Evolutionary conservation across 2,113 vertebrate genomes (phyloP).

Genomic region (Oncorhynchus clarkii): DNA sequence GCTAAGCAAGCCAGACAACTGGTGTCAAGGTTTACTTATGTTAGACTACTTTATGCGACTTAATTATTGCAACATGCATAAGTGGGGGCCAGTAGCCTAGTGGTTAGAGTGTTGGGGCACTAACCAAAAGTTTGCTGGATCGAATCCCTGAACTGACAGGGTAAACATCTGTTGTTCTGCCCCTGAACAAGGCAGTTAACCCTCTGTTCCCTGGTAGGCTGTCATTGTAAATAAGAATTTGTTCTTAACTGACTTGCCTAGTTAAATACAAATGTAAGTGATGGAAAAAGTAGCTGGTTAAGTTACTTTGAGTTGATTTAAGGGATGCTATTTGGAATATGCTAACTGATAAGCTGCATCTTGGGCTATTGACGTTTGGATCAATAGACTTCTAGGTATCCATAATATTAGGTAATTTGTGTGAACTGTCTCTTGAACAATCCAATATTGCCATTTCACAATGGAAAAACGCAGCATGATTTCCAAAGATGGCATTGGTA

Average conservation of each 20-base stretch:
- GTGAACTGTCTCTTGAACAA: not conserved
- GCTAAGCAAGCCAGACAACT: not conserved
- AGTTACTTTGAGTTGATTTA: not conserved
- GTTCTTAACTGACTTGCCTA: too few species aligned
- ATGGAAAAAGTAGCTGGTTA: not conserved
- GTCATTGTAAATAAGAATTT: too few species aligned
- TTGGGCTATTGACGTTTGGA: not conserved
- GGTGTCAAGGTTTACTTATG: slow-evolving; percentile 6
- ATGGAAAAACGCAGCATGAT: too few species aligned
- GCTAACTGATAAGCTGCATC: not conserved
- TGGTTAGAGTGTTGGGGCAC: too few species aligned
- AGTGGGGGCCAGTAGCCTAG: not conserved
- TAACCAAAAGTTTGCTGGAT: too few species aligned
- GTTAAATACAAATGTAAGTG: too few species aligned
- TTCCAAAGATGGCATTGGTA: too few species aligned
- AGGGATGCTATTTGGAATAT: not conserved
- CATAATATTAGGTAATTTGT: not conserved
- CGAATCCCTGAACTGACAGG: too few species aligned
- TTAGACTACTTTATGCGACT: not conserved
- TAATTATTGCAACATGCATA: not conserved
- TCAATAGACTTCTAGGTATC: not conserved
- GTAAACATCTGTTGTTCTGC: too few species aligned
- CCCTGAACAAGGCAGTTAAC: too few species aligned
- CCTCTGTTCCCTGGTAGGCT: too few species aligned
- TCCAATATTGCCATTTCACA: not conserved